Evolutionary conservation across 2,888 invertebrate species (phyloP).

Genomic region (Ceratothoa steindachneri): DNA sequence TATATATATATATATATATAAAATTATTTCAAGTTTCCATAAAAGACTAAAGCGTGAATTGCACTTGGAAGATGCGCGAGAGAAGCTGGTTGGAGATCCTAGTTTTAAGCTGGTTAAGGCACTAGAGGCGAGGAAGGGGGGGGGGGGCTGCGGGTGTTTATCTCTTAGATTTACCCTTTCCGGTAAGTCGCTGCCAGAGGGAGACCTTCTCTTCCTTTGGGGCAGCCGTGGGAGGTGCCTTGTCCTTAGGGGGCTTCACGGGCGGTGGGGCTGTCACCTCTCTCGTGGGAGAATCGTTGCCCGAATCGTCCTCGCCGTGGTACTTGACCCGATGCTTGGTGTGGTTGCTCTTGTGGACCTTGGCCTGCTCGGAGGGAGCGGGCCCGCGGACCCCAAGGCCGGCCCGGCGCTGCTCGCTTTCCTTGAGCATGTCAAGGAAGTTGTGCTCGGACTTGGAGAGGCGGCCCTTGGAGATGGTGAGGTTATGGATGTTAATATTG

Average conservation of each 20-base stretch:
- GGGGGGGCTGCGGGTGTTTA: too few species aligned
- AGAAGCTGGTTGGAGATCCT: too few species aligned
- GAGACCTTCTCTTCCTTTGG: slow-evolving; percentile 48
- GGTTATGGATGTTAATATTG: slow-evolving; percentile 65
- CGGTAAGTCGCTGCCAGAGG: slow-evolving; percentile 62
- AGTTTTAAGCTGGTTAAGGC: too few species aligned
- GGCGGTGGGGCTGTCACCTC: slow-evolving; percentile 29
- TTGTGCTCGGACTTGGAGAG: slow-evolving; percentile 58
- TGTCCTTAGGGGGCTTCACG: slow-evolving; percentile 15
- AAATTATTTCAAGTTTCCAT: neutral
- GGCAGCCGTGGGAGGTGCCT: slow-evolving; percentile 24
- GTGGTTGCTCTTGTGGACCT: neutral
- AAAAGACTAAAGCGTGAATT: neutral
- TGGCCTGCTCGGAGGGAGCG: neutral
- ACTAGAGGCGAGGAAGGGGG: too few species aligned
- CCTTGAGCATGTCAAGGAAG: slow-evolving; percentile 65
- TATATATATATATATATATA: neutral
- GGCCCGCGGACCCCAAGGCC: neutral
- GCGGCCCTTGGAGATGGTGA: slow-evolving; percentile 60
- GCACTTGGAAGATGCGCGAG: too few species aligned
- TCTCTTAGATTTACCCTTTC: slow-evolving; percentile 57
- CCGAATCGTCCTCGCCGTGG: slow-evolving; percentile 54
- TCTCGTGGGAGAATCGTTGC: slow-evolving; percentile 54
- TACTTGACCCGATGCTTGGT: slow-evolving; percentile 48
- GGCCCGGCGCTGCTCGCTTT: slow-evolving; percentile 49